These are phyloP conservation scores for Gallinago undulata DNA, from an alignment of 2,113 vertebrate genomes.

Conservation along the genomic window DNA sequence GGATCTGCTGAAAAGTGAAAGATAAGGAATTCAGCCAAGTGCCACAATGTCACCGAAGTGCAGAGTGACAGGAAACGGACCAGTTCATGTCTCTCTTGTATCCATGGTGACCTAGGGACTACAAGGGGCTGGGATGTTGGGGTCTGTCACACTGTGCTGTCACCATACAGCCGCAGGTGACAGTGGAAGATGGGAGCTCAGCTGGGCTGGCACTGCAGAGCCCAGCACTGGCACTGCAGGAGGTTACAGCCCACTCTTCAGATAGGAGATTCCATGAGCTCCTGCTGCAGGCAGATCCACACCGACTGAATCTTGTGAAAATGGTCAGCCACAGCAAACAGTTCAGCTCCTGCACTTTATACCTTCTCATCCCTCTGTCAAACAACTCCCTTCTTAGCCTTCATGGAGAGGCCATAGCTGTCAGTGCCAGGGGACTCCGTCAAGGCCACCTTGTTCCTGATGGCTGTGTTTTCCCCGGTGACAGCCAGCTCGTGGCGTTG, in stretches of 20 bases:
- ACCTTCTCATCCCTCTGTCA: not conserved
- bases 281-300: not conserved
- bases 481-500: rapidly evolving
- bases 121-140: not conserved
- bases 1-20: not conserved
- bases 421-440: not conserved
- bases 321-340: not conserved
- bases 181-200: not conserved
- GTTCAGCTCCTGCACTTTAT: not conserved
- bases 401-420: not conserved
- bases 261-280: not conserved
- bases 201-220: not conserved
- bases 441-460: not conserved
- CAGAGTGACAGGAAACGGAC: not conserved
- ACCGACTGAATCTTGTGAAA: not conserved
- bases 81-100: not conserved
- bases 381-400: not conserved
- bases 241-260: not conserved
- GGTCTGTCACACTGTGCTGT: not conserved
- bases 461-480: not conserved
- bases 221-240: not conserved
- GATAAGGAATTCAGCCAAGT: rapidly evolving
- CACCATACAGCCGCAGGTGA: not conserved
- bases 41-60: rapidly evolving
- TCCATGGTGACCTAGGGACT: not conserved